Evolutionary conservation across 1,140 invertebrate genomes (phyloP).

Genomic region (Sycophaga agraensis): DNA sequence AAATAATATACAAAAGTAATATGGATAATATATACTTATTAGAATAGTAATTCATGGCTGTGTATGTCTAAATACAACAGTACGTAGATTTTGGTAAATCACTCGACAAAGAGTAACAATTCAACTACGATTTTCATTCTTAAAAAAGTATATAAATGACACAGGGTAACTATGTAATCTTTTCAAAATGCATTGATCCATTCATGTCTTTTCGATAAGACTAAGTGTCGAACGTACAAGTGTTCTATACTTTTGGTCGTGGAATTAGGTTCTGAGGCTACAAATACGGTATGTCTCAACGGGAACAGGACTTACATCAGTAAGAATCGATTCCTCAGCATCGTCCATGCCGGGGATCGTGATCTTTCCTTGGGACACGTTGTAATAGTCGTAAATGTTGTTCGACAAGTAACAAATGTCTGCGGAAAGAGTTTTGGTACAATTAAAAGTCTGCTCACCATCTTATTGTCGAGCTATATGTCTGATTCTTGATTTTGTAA

Average conservation of each 20-base stretch:
- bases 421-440: conserved; percentile 53
- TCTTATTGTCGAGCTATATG: neutral
- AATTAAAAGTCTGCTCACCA: conserved; percentile 24
- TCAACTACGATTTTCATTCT: conserved; percentile 9
- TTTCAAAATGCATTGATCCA: too few species aligned
- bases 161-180: too few species aligned
- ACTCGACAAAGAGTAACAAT: neutral
- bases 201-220: too few species aligned
- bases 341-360: conserved; percentile 77
- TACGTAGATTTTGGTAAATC: too few species aligned
- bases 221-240: too few species aligned
- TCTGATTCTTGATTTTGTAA: neutral
- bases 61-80: neutral
- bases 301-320: conserved; percentile 67
- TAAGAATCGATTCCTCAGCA: conserved; percentile 71
- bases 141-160: too few species aligned
- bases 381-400: conserved; percentile 71
- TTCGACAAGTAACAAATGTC: conserved; percentile 61
- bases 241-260: too few species aligned
- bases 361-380: conserved; percentile 76
- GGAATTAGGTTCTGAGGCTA: too few species aligned
- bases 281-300: neutral
- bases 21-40: too few species aligned
- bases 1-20: too few species aligned
- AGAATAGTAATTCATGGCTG: conserved; percentile 2